These are phyloP conservation scores for Mastacembelus armatus DNA, from an alignment of 2,797 vertebrate species.

Conservation along the genomic window DNA sequence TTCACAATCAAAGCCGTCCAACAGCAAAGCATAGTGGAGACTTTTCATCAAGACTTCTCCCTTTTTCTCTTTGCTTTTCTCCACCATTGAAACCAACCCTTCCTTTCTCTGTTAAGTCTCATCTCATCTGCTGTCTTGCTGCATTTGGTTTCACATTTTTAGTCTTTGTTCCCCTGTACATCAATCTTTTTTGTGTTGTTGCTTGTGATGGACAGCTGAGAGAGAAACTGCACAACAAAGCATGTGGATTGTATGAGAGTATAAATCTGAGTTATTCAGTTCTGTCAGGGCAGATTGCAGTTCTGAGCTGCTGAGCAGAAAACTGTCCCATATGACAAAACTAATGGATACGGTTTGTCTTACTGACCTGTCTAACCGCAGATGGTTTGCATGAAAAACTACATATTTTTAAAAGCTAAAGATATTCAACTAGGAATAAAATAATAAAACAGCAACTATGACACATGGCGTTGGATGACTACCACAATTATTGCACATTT, in stretches of 20 bases:
- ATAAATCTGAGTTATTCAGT: slow-evolving; percentile 3
- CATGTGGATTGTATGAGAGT: not conserved
- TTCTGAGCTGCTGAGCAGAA: not conserved
- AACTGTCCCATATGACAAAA: slow-evolving; percentile 20
- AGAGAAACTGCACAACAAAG: not conserved
- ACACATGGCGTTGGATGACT: no score
- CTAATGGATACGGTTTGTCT: not conserved
- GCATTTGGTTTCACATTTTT: slow-evolving; percentile 40
- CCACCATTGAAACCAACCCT: slow-evolving; percentile 26
- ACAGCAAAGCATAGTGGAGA: slow-evolving; percentile 26
- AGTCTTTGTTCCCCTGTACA: slow-evolving; percentile 15
- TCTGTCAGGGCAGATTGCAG: slow-evolving; percentile 7
- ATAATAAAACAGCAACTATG: no score
- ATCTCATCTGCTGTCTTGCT: slow-evolving; percentile 35
- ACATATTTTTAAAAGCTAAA: no score
- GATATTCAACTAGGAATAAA: no score
- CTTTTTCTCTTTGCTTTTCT: slow-evolving; percentile 35
- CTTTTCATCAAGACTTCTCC: slow-evolving; percentile 62
- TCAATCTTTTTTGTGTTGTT: slow-evolving; percentile 5
- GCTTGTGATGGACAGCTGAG: slow-evolving; percentile 13
- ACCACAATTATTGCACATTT: not conserved
- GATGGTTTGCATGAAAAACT: not conserved
- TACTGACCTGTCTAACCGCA: not conserved
- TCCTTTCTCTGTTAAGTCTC: slow-evolving; percentile 21
- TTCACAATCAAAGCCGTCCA: slow-evolving; percentile 64